Conservation (phyloP, 2,888 invertebrate genomes). For the Drosophila incognita region DNA sequence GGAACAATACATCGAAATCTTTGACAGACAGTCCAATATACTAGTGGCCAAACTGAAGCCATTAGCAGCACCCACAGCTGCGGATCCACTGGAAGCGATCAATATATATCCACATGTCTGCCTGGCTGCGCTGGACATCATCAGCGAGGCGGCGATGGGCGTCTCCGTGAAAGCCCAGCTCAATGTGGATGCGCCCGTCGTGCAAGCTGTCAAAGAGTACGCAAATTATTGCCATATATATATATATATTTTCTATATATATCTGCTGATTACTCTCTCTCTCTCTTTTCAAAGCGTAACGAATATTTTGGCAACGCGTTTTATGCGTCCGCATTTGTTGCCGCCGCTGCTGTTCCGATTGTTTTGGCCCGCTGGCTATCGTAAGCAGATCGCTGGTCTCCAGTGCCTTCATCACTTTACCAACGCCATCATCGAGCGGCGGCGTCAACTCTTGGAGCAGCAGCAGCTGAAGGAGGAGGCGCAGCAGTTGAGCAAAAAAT, state of each 20-base stretch:
- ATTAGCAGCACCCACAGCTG: constrained; percentile 66
- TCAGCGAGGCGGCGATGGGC: constrained; percentile 92
- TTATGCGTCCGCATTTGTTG: constrained; percentile 71
- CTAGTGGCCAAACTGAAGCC: constrained; percentile 86
- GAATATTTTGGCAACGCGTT: constrained; percentile 71
- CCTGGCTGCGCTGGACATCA: constrained; percentile 87
- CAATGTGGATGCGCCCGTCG: constrained; percentile 88
- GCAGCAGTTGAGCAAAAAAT: constrained; percentile 39
- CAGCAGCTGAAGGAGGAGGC: not conserved
- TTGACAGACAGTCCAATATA: constrained; percentile 88
- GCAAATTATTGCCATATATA: not conserved
- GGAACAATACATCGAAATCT: constrained; percentile 89
- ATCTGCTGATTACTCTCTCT: not conserved
- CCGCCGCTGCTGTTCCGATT: constrained; percentile 61
- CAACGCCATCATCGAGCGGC: constrained; percentile 86
- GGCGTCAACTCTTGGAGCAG: constrained; percentile 61
- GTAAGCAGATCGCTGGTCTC: constrained; percentile 85
- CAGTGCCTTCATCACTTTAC: constrained; percentile 86
- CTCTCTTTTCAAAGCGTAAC: constrained; percentile 65
- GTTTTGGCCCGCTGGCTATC: constrained; percentile 60
- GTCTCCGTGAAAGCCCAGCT: constrained; percentile 89
- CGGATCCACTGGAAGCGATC: constrained; percentile 77
- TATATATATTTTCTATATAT: not conserved
- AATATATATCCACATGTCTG: constrained; percentile 88
- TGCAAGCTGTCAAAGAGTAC: constrained; percentile 89